Percentiles rank a stretch among this genome's conserved stretches.
These are phyloP conservation scores for Nesospiza acunhae DNA, from an alignment of 2,113 vertebrate genomes.

Conservation along the genomic window DNA sequence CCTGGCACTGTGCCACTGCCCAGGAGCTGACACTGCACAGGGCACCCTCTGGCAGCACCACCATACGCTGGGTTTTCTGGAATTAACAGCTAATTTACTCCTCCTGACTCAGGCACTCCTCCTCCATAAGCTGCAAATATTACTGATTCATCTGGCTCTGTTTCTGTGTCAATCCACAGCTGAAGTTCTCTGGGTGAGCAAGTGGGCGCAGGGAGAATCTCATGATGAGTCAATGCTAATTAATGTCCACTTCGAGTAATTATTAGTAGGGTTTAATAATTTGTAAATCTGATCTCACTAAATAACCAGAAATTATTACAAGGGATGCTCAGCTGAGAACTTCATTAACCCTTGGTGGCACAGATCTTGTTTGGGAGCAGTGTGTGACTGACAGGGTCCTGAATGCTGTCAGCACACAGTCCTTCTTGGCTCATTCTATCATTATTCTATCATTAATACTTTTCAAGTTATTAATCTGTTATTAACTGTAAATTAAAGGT, in stretches of 20 bases:
- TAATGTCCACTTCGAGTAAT: constrained; percentile 52
- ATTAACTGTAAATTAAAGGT: background rate
- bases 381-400: background rate
- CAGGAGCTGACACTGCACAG: background rate
- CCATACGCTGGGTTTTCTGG: background rate
- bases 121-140: background rate
- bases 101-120: background rate
- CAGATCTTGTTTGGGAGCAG: background rate
- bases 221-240: constrained; percentile 51
- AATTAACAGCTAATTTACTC: background rate
- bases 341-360: background rate
- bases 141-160: constrained; percentile 31
- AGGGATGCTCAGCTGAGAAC: background rate
- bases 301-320: background rate
- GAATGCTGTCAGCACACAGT: fast-evolving
- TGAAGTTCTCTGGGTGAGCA: constrained; percentile 37
- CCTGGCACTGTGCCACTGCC: no score
- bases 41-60: background rate
- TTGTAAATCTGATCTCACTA: constrained; percentile 4
- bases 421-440: background rate
- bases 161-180: constrained; percentile 33
- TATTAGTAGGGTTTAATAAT: constrained; percentile 48
- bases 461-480: background rate
- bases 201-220: constrained; percentile 38
- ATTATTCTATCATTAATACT: no score